These are phyloP conservation scores for Nebria salina DNA, from an alignment of 2,888 invertebrate genomes.

Conservation along the genomic window DNA sequence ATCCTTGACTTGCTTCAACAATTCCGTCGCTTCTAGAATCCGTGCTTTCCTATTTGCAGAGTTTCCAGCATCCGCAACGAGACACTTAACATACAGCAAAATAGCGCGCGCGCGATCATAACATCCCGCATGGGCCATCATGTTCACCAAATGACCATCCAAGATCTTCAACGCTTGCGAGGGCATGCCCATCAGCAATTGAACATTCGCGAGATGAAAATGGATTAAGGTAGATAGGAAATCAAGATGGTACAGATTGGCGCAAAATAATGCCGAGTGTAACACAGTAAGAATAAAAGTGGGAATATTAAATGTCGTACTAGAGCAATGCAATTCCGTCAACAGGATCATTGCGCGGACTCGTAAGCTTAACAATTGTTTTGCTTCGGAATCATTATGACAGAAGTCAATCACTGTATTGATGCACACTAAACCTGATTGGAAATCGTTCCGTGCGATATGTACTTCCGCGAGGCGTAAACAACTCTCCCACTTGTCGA, in stretches of 20 bases:
- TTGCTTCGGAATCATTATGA: constrained; percentile 65
- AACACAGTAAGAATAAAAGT: constrained; percentile 67
- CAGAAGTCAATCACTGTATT: constrained; percentile 64
- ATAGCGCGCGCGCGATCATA: constrained; percentile 83
- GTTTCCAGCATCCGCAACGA: constrained; percentile 72
- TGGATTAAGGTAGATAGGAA: constrained; percentile 78
- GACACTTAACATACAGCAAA: constrained; percentile 81
- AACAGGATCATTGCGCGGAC: constrained; percentile 76
- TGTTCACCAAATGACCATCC: constrained; percentile 74
- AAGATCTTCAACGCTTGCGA: constrained; percentile 78
- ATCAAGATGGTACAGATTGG: constrained; percentile 79
- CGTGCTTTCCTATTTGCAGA: constrained; percentile 64
- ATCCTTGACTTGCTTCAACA: constrained; percentile 73
- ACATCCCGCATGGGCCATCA: constrained; percentile 83
- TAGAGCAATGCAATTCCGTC: constrained; percentile 71
- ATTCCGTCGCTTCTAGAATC: constrained; percentile 69
- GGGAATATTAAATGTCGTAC: constrained; percentile 58
- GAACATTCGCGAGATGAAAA: constrained; percentile 81
- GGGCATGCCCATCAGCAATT: constrained; percentile 79
- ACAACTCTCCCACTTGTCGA: constrained; percentile 74
- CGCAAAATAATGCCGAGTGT: constrained; percentile 78
- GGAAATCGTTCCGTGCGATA: constrained; percentile 60
- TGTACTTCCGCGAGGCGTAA: constrained; percentile 63
- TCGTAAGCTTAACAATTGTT: constrained; percentile 67
- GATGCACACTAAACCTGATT: constrained; percentile 58